Base-by-base conservation (phyloP, 2,797 vertebrate species). In the Antrozous pallidus region DNA sequence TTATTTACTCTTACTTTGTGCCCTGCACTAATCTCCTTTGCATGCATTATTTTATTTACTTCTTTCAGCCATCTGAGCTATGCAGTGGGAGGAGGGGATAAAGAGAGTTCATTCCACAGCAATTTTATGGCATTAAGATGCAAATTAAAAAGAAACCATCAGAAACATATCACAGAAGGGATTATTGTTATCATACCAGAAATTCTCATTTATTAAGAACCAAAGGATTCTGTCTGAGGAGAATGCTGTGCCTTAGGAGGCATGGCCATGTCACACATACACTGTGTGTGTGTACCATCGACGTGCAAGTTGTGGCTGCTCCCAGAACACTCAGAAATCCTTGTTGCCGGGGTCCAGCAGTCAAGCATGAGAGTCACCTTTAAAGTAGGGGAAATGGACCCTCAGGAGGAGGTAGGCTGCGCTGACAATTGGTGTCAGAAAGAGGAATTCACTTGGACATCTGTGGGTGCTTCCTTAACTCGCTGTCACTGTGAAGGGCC, bases 51-150 rank as follows among this genome's bases (percentile, higher is more conserved):
- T 47, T 92, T 51, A 36, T 69, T 75, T 56, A 36, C 54, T 90
- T 61, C 65, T 93, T 79, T 65, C 54, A 69, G 40, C 12, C 74
- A 42, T 79, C 69, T 89, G 61, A 80, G 5, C 67, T 2, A 3
- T 78, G 16, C 16, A 5, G 3, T 45, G 40, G 31, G 20, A 65
- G 18, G 33, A 83, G 31, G 65, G 31, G 58, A 63, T 5, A 69
- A 8, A 58, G 63, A 63, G 6, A 78, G 31, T 56, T 94, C 18
- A 70, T 79, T 90, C n/a, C 61, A 42, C 70, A 75, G n/a, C 61
- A 42, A 74, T 83, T 94, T 94, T 36, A 38, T 73, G 38, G n/a
- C 40, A n/a, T 80, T 80, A 63, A 42, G 28, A 67, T 77, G 71
- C 31, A 42, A 90, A 71, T 71, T 42, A 69, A 77, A 86, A 90